Base-by-base conservation (phyloP, 2,797 vertebrate genomes). In the Sebastes trivittatus region DNA sequence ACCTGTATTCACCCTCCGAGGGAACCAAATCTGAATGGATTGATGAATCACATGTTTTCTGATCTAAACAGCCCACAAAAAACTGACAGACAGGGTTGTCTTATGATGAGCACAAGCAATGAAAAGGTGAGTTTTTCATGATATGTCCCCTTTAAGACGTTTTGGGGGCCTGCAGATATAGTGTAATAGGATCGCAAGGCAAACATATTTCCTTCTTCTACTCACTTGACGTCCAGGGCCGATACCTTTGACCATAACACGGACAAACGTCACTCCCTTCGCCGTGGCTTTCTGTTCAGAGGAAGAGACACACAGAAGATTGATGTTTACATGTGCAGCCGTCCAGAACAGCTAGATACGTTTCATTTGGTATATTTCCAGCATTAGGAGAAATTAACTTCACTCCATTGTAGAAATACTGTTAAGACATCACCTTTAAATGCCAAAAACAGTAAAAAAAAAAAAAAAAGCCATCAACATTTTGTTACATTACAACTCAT, bases 141-240 rank as follows among this genome's bases (percentile, higher is more conserved):
- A 38, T 18, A 46, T 46, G 7, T 46, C 16, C 16, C 42, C 16
- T 46, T 46, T 46, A 46, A 6, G 27, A 6, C 7, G 20, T 55
- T 66, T 6, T 9, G 0, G 7, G 2, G 3, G 14, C 13, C 11
- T 20, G 32, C 55, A 49, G 11, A 30, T 30, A 2, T 2, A 25
- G 5, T 54, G 2, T 11, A 23, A 62, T 49, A 0, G 11, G 6
- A 11, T 67, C 6, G 10, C 23, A 25, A 32, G 4, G 7, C 9
- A 18, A 55, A 23, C 14, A 4, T 0, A 3, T 55, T n/a, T 23
- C 14, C 1, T 55, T 20, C 4, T 6, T 49, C 1, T 27, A 85
- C 97, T 94, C 90, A 99, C 98, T 95, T 95, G 83, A 77, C 98
- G 97, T 69, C 98, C 98, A 0, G 97, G 97, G 63, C 98, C 98